Evolutionary conservation across 2,888 invertebrate genomes (phyloP).

Genomic region (Plusia festucae): DNA sequence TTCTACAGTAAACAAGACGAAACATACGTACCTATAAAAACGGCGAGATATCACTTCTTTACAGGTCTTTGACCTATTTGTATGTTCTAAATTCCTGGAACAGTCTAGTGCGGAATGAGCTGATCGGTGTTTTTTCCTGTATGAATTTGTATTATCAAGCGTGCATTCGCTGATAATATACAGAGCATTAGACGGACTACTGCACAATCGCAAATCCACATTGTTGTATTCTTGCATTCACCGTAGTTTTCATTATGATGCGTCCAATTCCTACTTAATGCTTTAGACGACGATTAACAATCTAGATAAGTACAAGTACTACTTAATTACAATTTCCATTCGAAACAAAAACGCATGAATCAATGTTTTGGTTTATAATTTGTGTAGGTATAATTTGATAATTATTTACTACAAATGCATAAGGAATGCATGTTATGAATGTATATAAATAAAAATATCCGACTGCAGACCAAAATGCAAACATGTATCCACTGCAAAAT

Average conservation of each 20-base stretch:
- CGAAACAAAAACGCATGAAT: too few relatives aligned
- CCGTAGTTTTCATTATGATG: neutral
- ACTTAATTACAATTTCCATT: neutral
- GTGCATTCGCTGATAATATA: neutral
- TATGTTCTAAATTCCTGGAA: slow-evolving; percentile 28
- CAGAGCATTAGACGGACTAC: neutral
- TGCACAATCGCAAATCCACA: neutral
- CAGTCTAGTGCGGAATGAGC: slow-evolving; percentile 10
- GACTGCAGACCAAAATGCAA: slow-evolving; percentile 7
- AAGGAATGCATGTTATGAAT: neutral
- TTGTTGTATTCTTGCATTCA: neutral
- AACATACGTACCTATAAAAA: slow-evolving; percentile 20
- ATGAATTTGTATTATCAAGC: neutral
- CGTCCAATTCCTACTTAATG: neutral
- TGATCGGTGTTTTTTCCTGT: slow-evolving; percentile 2
- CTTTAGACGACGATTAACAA: neutral
- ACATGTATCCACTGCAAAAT: slow-evolving; percentile 14
- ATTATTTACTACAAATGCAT: neutral
- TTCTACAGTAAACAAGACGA: neutral
- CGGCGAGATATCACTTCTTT: slow-evolving; percentile 14
- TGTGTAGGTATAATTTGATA: neutral
- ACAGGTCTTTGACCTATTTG: slow-evolving; percentile 43
- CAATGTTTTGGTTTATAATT: neutral
- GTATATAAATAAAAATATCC: slow-evolving; percentile 10
- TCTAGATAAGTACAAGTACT: too few relatives aligned